Conservation (phyloP, 2,888 invertebrate genomes). For the Leucoptera coffeella region DNA sequence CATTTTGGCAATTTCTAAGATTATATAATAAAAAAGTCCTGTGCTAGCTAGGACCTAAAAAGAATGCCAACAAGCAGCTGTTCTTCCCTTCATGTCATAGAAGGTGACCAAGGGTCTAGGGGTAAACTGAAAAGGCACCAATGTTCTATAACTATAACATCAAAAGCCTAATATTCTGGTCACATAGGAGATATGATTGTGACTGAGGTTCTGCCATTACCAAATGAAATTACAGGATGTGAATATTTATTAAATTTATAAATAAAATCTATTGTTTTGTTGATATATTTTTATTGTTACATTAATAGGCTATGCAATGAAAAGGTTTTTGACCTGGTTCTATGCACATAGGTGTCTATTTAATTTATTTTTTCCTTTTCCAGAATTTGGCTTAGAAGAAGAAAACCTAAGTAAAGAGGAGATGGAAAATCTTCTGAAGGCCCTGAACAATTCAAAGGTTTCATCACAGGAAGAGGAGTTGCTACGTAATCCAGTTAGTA, state of each 20-base stretch:
- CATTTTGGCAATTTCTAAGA: too few relatives aligned
- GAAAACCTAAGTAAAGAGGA: constrained; percentile 39
- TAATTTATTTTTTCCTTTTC: constrained; percentile 9
- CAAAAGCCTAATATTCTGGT: too few relatives aligned
- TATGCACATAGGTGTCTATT: constrained; percentile 1
- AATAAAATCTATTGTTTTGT: background rate
- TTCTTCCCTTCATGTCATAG: too few relatives aligned
- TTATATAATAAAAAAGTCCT: too few relatives aligned
- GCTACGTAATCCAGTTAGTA: constrained; percentile 13
- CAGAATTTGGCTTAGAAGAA: constrained; percentile 40
- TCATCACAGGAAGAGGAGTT: constrained; percentile 26
- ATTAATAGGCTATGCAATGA: background rate
- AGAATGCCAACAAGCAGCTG: too few relatives aligned
- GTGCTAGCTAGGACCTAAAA: too few relatives aligned
- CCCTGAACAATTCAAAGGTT: constrained; percentile 33
- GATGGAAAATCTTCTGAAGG: constrained; percentile 37
- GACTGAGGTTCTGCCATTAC: background rate
- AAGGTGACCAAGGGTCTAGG: too few relatives aligned
- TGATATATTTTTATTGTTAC: background rate
- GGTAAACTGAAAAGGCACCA: too few relatives aligned
- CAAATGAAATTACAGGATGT: background rate
- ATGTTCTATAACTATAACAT: too few relatives aligned
- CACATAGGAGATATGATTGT: too few relatives aligned
- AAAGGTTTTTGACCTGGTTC: background rate
- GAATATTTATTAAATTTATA: background rate